A percentile compares a stretch with the other conserved stretches of the same genome.
Evolutionary conservation across 2,113 vertebrate species (phyloP).

Genomic region (Edolisoma coerulescens): DNA sequence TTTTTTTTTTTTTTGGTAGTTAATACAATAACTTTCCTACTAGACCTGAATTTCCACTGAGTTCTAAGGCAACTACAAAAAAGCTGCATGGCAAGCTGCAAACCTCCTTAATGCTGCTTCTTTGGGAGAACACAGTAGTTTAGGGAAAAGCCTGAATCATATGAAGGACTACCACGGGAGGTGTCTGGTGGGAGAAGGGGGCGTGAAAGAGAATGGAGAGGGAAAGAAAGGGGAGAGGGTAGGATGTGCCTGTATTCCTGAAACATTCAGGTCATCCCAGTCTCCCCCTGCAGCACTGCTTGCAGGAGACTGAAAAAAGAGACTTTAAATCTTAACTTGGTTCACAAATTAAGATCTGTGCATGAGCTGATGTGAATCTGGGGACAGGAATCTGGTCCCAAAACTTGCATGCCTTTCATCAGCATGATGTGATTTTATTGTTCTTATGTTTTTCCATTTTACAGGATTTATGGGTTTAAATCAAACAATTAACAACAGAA

Average conservation of each 20-base stretch:
- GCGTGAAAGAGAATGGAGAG: not conserved
- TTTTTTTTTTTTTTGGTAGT: not conserved
- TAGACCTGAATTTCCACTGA: not conserved
- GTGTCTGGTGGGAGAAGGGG: not conserved
- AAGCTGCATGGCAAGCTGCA: not conserved
- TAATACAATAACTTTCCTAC: not conserved
- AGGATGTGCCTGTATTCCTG: not conserved
- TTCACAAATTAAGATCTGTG: not conserved
- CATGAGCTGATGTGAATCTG: not conserved
- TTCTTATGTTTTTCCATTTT: not conserved
- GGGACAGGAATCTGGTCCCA: not conserved
- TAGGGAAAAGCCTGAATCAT: not conserved
- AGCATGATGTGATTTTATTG: not conserved
- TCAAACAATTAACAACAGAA: conserved; percentile 44
- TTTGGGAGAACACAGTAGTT: not conserved
- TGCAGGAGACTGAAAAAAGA: not conserved
- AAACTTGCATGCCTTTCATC: not conserved
- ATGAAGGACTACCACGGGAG: not conserved
- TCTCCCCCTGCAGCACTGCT: not conserved
- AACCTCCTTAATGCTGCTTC: not conserved
- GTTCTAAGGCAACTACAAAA: not conserved
- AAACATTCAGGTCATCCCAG: not conserved
- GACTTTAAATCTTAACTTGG: not conserved
- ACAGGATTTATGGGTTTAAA: conserved; percentile 8
- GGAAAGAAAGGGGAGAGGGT: not conserved